Percentiles rank a stretch among this genome's conserved stretches.
Conservation (phyloP, 2,113 vertebrate species). For the Salvator merianae region DNA sequence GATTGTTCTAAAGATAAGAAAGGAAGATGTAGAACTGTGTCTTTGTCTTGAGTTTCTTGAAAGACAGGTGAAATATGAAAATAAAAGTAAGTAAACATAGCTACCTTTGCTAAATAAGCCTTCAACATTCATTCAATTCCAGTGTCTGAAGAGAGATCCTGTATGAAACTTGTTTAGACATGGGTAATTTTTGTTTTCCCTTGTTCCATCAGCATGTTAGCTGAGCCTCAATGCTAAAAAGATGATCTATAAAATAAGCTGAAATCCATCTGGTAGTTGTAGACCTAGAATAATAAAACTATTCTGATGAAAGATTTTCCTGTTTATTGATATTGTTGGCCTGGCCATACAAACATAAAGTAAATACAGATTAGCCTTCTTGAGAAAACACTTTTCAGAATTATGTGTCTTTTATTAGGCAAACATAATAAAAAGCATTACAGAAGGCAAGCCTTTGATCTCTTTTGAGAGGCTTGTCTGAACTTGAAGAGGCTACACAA, state of each 20-base stretch:
- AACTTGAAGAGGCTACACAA: slow-evolving; percentile 47
- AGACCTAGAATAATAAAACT: slow-evolving; percentile 74
- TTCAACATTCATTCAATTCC: slow-evolving; percentile 36
- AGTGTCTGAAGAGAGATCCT: slow-evolving; percentile 21
- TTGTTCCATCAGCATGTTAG: slow-evolving; percentile 48
- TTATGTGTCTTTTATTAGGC: slow-evolving; percentile 71
- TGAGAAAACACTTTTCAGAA: slow-evolving; percentile 76
- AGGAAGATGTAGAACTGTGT: too few species aligned
- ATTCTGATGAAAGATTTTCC: slow-evolving; percentile 70
- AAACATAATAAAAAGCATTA: slow-evolving; percentile 63
- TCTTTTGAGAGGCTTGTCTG: slow-evolving; percentile 55
- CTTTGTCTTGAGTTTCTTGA: too few species aligned
- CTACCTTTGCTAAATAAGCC: slow-evolving; percentile 41
- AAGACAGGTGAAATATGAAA: too few species aligned
- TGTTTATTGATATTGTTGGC: slow-evolving; percentile 79
- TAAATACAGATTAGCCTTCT: slow-evolving; percentile 68
- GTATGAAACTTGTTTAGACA: slow-evolving; percentile 11
- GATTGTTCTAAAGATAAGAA: too few species aligned
- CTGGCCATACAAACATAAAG: slow-evolving; percentile 68
- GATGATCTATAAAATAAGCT: slow-evolving; percentile 34
- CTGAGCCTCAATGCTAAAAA: slow-evolving; percentile 44
- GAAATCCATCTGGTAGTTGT: slow-evolving; percentile 63
- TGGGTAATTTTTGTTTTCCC: slow-evolving; percentile 38
- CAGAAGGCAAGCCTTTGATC: slow-evolving; percentile 52
- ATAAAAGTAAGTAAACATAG: background rate